These are phyloP conservation scores for Acrobasis suavella DNA, from an alignment of 2,888 invertebrate species.

Conservation along the genomic window DNA sequence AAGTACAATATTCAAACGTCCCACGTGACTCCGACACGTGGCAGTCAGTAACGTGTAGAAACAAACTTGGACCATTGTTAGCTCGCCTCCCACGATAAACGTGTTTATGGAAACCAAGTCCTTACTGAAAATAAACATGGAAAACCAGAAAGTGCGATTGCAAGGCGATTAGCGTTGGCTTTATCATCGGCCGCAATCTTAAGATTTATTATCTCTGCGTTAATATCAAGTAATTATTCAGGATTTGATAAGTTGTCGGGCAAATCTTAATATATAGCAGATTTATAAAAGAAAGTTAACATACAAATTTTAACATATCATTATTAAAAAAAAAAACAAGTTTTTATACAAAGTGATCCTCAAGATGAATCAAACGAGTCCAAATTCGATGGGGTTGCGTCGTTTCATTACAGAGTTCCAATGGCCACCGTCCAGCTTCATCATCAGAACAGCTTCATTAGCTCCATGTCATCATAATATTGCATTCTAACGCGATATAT, in stretches of 20 bases:
- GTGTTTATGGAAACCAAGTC: slow-evolving; percentile 36
- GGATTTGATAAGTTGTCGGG: background rate
- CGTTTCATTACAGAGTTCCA: too few species aligned
- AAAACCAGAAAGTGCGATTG: slow-evolving; percentile 1
- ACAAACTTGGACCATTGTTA: slow-evolving; percentile 45
- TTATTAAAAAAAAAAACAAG: too few species aligned
- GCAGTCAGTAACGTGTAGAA: slow-evolving; percentile 47
- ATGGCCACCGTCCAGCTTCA: too few species aligned
- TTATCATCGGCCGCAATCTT: slow-evolving; percentile 16
- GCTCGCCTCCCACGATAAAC: slow-evolving; percentile 39
- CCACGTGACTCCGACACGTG: slow-evolving; percentile 52
- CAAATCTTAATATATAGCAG: background rate
- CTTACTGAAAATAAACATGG: slow-evolving; percentile 21
- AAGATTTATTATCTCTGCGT: slow-evolving; percentile 6
- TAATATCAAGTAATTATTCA: slow-evolving; percentile 10
- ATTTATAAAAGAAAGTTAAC: too few species aligned
- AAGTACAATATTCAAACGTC: slow-evolving; percentile 24
- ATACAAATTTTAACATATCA: background rate
- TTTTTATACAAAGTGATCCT: too few species aligned
- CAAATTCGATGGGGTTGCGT: too few species aligned
- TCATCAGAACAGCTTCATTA: too few species aligned
- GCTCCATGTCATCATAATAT: too few species aligned
- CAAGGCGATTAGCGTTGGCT: slow-evolving; percentile 7
- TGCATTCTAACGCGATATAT: too few species aligned
- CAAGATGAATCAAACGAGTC: too few species aligned